Base-by-base conservation (phyloP, 2,888 invertebrate species). In the Mesodorylaimus sp. region DNA sequence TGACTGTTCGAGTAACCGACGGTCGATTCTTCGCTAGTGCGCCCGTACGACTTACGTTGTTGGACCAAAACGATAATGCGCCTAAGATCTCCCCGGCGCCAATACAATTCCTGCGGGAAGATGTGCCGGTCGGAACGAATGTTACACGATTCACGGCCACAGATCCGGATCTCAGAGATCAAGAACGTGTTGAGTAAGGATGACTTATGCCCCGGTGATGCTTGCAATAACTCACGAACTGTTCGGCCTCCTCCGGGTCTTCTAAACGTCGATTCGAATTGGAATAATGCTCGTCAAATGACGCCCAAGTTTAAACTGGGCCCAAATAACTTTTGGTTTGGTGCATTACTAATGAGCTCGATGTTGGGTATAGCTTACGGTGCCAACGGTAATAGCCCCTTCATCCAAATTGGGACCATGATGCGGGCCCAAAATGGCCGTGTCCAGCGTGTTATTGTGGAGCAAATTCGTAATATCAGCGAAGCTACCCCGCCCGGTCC, bases 41-140 rank as follows among this genome's bases (percentile, higher is more conserved):
- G 1, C 87, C 86, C 83, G 87, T 91, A 51, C 83, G 83, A 54
- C 86, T 91, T 28, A 83, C 82, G 64, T 74, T 97, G 53, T 77
- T 84, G 53, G 95, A 95, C 68, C 85, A 89, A 41, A 95, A 95
- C 73, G 93, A 95, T 75, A 93, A 93, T 74, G 85, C 86, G 68
- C 93, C 93, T 3, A 82, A 83, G 63, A 91, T 87, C 67, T 87
- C 81, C 44, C 87, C 88, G 66, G 87, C 91, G 60, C 88, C 86
- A 72, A 83, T 83, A 2, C 80, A 52, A 29, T 44, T 48, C 28
- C 42, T 88, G 1, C 81, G 79, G 63, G 93, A 95, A 70, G 87
- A 91, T 67, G 85, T 87, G 1, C 80, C 81, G 65, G 80, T 86
- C 48, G 89, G 88, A 25, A 85, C 84, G 58, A 80, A 79, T 56